These are phyloP conservation scores for Saguinus oedipus DNA, from an alignment of 2,797 vertebrate species.

Conservation along the genomic window DNA sequence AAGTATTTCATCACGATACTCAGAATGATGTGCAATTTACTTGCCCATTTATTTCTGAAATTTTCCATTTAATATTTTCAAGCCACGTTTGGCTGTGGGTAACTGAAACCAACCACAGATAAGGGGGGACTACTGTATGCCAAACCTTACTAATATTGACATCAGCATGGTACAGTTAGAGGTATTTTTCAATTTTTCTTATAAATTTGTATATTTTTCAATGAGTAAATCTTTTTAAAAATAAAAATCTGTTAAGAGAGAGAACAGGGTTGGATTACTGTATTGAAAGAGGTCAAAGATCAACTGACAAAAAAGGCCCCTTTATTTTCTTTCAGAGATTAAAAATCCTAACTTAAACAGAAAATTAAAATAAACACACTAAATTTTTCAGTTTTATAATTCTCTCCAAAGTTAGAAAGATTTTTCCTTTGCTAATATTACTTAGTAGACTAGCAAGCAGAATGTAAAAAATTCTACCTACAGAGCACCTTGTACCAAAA, in stretches of 20 bases:
- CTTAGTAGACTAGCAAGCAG: not conserved
- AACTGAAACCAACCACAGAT: not conserved
- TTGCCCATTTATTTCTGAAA: not conserved
- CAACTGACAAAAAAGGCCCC: not conserved
- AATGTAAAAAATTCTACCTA: not conserved
- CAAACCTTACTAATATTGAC: not conserved
- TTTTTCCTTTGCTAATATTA: not conserved
- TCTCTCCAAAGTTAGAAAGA: not conserved
- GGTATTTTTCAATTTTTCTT: not conserved
- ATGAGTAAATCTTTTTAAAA: not conserved
- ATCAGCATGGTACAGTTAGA: not conserved
- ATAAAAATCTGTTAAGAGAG: constrained; percentile 13
- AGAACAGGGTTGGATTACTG: not conserved
- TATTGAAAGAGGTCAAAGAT: not conserved
- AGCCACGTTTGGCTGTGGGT: not conserved
- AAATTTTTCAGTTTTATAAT: not conserved
- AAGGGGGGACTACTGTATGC: not conserved
- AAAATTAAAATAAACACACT: not conserved
- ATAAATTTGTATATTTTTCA: not conserved
- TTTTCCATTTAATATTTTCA: not conserved
- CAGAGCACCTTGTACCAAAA: not conserved
- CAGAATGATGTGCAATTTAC: not conserved
- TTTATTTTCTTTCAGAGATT: constrained; percentile 19
- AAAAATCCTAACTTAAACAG: not conserved
- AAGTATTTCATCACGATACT: not conserved